Percentiles rank a stretch among this genome's conserved stretches.
Conservation (phyloP, 2,113 vertebrate species). For the Perognathus longimembris region DNA sequence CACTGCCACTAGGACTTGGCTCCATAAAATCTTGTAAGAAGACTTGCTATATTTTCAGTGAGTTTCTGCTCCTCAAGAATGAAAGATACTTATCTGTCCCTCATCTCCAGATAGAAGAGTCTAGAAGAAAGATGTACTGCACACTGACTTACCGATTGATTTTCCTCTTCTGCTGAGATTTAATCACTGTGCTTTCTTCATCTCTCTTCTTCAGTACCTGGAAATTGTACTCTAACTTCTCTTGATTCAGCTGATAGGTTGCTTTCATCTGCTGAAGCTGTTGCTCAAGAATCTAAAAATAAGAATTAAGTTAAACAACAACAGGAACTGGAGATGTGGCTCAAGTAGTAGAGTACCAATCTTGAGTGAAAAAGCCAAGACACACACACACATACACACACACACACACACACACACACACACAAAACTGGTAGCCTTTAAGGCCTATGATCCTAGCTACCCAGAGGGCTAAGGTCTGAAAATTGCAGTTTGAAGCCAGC, state of each 20-base stretch:
- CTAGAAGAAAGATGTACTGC: fast-evolving
- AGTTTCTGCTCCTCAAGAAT: background rate
- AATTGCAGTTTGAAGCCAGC: too few relatives aligned
- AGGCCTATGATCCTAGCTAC: too few relatives aligned
- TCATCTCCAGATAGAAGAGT: background rate
- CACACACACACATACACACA: too few relatives aligned
- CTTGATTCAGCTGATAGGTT: conserved; percentile 87
- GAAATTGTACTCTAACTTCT: conserved; percentile 90
- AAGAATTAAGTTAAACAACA: background rate
- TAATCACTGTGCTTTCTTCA: conserved; percentile 81
- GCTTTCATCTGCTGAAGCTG: conserved; percentile 87
- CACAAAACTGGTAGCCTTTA: too few relatives aligned
- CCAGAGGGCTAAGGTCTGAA: too few relatives aligned
- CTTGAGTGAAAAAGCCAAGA: too few relatives aligned
- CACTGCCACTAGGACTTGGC: background rate
- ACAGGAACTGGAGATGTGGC: too few relatives aligned
- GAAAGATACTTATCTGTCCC: background rate
- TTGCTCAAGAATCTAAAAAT: conserved; percentile 86
- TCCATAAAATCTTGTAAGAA: background rate
- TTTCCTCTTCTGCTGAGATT: conserved; percentile 87
- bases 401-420: too few relatives aligned
- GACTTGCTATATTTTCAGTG: background rate
- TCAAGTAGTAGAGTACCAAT: too few relatives aligned
- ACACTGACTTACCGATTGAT: conserved; percentile 83
- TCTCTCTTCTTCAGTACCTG: conserved; percentile 88